These are phyloP conservation scores for Clarias macrocephalus DNA, from an alignment of 2,113 vertebrate species.

Conservation along the genomic window DNA sequence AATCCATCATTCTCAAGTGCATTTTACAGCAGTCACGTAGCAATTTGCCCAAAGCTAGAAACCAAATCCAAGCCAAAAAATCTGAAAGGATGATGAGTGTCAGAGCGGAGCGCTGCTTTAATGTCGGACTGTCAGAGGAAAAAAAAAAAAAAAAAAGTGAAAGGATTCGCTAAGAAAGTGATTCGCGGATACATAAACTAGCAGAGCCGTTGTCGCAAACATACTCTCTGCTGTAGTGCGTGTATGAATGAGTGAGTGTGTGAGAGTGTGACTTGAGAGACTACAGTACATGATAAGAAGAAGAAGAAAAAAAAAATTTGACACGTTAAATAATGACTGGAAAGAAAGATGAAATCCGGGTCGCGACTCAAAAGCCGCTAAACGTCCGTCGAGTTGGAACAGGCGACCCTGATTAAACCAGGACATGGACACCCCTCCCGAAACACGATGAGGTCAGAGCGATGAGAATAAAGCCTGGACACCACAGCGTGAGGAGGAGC, in stretches of 20 bases:
- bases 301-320: neutral
- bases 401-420: neutral
- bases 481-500: neutral
- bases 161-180: neutral
- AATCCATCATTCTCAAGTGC: neutral
- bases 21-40: neutral
- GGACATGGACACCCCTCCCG: neutral
- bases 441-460: conserved; percentile 16
- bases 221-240: neutral
- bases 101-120: neutral
- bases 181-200: neutral
- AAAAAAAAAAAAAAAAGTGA: neutral
- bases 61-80: conserved; percentile 7
- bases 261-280: neutral
- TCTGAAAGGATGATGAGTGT: neutral
- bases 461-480: conserved; percentile 16
- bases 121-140: neutral
- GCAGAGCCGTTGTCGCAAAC: neutral
- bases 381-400: neutral
- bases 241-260: neutral
- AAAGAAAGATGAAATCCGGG: neutral
- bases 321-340: neutral
- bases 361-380: neutral
- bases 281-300: neutral
- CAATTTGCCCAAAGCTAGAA: neutral